Percentiles rank a stretch among this genome's conserved stretches.
phyloP scores from a whole-genome alignment of 2,797 vertebrate species.

The Toxotes lorentzi region DNA sequence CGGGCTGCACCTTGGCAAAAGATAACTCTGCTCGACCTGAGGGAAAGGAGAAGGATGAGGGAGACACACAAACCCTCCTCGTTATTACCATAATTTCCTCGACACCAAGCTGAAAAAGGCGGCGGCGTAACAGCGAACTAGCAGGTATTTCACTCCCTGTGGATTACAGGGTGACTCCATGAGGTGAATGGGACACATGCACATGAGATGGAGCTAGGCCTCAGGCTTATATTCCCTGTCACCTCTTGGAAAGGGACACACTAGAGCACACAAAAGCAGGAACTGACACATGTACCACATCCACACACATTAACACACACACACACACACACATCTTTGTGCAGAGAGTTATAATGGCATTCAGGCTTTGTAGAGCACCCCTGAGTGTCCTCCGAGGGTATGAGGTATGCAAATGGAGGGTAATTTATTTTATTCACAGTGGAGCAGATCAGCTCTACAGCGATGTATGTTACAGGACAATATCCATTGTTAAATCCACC shows the following conservation, averaged over 20 bases:
- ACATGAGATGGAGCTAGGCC: slow-evolving; percentile 15
- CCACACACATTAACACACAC: slow-evolving; percentile 14
- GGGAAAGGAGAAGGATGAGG: not conserved
- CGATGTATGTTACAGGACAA: slow-evolving; percentile 29
- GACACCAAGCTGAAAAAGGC: slow-evolving; percentile 6
- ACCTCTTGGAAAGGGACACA: slow-evolving; percentile 21
- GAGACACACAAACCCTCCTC: not conserved
- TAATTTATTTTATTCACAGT: slow-evolving; percentile 55
- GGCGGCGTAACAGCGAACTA: not conserved
- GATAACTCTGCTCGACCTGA: not conserved
- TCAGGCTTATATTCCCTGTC: slow-evolving; percentile 27
- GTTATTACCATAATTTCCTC: slow-evolving; percentile 14
- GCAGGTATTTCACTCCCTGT: not conserved
- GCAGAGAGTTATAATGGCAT: slow-evolving; percentile 50
- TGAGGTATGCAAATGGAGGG: slow-evolving; percentile 63
- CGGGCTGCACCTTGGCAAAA: not conserved
- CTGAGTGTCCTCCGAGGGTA: slow-evolving; percentile 39
- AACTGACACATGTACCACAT: slow-evolving; percentile 18
- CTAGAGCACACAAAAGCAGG: slow-evolving; percentile 7
- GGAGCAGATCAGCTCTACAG: slow-evolving; percentile 20
- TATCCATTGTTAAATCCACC: slow-evolving; percentile 47
- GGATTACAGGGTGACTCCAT: slow-evolving; percentile 19
- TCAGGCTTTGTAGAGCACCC: slow-evolving; percentile 49
- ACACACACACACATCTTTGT: slow-evolving; percentile 22
- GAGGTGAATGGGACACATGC: slow-evolving; percentile 32